Percentiles rank a stretch among this genome's conserved stretches.
phyloP scores from a whole-genome alignment of 2,797 vertebrate species.

The Hyperoplus lanceolatus region DNA sequence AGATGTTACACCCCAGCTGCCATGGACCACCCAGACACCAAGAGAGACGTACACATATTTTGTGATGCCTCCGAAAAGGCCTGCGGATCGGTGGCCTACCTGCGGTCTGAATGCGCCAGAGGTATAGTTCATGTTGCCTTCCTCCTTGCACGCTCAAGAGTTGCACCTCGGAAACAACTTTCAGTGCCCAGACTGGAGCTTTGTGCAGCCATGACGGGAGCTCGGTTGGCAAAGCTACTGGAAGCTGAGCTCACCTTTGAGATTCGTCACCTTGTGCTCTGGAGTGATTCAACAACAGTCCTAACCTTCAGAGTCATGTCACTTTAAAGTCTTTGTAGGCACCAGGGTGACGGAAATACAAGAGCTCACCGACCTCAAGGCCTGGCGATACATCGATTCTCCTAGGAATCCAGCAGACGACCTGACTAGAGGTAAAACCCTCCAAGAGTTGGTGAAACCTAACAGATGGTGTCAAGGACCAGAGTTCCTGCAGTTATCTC shows the following conservation, averaged over 20 bases:
- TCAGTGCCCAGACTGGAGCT: neutral
- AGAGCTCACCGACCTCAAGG: too few relatives aligned
- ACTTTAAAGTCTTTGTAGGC: too few relatives aligned
- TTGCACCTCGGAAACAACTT: neutral
- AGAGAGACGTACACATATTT: neutral
- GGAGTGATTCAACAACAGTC: neutral
- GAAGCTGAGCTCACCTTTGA: neutral
- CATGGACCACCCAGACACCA: neutral
- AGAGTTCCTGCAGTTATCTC: too few relatives aligned
- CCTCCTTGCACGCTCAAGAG: neutral
- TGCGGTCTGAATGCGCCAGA: neutral
- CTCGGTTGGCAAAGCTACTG: neutral
- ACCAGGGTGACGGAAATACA: too few relatives aligned
- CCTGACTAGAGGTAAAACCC: too few relatives aligned
- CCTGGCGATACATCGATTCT: neutral
- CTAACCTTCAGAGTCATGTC: too few relatives aligned
- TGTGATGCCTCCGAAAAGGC: neutral
- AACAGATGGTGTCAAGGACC: too few relatives aligned
- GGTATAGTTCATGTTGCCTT: neutral
- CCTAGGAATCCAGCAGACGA: too few relatives aligned
- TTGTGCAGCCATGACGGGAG: too few relatives aligned
- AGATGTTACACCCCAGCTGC: neutral
- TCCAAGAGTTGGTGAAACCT: too few relatives aligned
- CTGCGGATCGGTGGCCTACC: neutral
- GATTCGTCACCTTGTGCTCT: neutral